phyloP scores from a whole-genome alignment of 2,888 invertebrate genomes.

The Taenaris catops region DNA sequence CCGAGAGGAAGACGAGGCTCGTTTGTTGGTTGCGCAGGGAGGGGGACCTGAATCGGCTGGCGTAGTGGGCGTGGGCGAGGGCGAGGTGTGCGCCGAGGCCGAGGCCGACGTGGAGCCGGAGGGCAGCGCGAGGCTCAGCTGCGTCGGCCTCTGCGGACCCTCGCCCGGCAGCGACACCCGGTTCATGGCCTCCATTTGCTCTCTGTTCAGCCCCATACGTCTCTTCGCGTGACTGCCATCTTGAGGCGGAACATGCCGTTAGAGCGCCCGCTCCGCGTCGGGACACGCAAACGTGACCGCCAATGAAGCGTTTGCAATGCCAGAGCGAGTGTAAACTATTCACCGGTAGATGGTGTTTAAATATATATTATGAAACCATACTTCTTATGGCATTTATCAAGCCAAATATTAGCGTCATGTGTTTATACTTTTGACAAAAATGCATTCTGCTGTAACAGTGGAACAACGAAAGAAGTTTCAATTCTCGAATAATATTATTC shows the following conservation, averaged over 20 bases:
- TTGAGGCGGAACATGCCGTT: constrained; percentile 71
- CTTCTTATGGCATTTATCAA: too few species aligned
- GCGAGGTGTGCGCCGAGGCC: constrained; percentile 74
- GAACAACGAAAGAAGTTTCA: too few species aligned
- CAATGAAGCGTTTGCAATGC: constrained; percentile 34
- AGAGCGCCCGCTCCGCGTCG: constrained; percentile 30
- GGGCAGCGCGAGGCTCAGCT: constrained; percentile 69
- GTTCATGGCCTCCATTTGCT: constrained; percentile 78
- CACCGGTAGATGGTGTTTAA: constrained; percentile 27
- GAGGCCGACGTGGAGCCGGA: constrained; percentile 74
- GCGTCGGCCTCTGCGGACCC: constrained; percentile 52
- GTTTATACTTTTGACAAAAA: too few species aligned
- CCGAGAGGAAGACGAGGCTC: constrained; percentile 36
- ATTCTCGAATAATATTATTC: too few species aligned
- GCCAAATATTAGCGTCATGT: too few species aligned
- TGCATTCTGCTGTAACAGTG: too few species aligned
- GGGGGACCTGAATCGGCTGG: constrained; percentile 75
- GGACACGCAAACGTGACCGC: constrained; percentile 11
- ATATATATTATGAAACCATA: too few species aligned
- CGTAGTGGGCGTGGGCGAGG: constrained; percentile 78
- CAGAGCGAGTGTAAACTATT: constrained; percentile 15
- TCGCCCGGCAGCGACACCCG: constrained; percentile 64
- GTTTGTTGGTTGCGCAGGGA: constrained; percentile 22
- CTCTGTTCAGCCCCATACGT: constrained; percentile 79
- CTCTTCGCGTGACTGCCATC: constrained; percentile 80